phyloP scores from a whole-genome alignment of 2,113 vertebrate genomes.

The Theropithecus gelada region DNA sequence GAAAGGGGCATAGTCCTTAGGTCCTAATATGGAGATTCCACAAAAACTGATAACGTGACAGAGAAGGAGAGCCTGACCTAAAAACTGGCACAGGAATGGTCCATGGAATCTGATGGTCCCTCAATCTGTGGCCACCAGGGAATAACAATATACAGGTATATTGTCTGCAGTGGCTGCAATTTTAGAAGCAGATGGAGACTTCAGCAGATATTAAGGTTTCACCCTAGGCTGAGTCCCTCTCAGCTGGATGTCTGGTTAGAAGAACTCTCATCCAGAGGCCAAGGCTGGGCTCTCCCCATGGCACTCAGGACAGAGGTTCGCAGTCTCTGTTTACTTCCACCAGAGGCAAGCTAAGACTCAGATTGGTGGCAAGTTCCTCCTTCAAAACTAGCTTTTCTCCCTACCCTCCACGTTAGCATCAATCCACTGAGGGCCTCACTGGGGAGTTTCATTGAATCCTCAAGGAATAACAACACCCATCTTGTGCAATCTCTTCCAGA shows the following conservation, averaged over 20 bases:
- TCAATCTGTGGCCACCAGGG: background rate
- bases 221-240: background rate
- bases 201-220: background rate
- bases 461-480: background rate
- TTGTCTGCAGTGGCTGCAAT: background rate
- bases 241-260: background rate
- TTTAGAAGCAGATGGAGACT: background rate
- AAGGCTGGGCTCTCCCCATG: background rate
- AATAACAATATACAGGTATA: background rate
- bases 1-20: background rate
- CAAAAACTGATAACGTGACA: background rate
- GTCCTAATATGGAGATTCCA: background rate
- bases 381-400: background rate
- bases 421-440: background rate
- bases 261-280: background rate
- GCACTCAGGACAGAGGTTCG: background rate
- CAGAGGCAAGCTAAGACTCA: background rate
- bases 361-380: background rate
- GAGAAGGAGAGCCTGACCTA: background rate
- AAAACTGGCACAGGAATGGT: background rate
- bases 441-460: background rate
- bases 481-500: conserved; percentile 30
- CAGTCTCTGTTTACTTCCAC: background rate
- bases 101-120: background rate
- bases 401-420: background rate